Evolutionary conservation across 2,113 vertebrate genomes (phyloP).

Genomic region (Megaceryle torquata): DNA sequence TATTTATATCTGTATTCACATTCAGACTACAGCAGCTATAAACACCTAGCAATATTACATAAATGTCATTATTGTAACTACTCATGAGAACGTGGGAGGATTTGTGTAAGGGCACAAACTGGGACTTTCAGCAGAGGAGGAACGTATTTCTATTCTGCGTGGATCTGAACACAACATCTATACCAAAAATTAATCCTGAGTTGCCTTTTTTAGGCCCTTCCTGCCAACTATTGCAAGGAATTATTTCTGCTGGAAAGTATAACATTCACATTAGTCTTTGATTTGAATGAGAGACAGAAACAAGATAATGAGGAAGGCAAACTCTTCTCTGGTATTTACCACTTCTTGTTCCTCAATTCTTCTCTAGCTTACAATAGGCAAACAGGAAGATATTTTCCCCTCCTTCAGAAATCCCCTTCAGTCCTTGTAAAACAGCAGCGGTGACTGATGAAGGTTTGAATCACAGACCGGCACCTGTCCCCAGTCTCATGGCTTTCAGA

Average conservation of each 20-base stretch:
- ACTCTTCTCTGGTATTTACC: neutral
- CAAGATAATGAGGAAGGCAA: neutral
- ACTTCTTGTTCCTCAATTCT: neutral
- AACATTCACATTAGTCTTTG: neutral
- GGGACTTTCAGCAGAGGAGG: neutral
- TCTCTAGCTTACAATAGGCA: neutral
- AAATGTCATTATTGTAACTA: slow-evolving; percentile 30
- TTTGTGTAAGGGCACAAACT: slow-evolving; percentile 30
- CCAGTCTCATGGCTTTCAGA: neutral
- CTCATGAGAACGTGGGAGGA: neutral
- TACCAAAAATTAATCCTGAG: neutral
- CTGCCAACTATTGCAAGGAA: neutral
- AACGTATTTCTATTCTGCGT: neutral
- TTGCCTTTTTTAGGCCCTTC: neutral
- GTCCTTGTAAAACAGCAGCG: neutral
- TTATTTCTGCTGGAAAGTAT: slow-evolving; percentile 1
- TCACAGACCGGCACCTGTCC: neutral
- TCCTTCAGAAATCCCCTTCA: neutral
- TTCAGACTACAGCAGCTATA: slow-evolving; percentile 6
- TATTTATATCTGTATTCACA: slow-evolving; percentile 26
- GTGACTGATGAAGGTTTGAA: neutral
- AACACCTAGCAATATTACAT: neutral
- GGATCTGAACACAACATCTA: neutral
- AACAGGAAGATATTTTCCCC: neutral
- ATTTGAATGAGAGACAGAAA: neutral